These are phyloP conservation scores for Leptogaster cylindrica DNA, from an alignment of 2,888 invertebrate genomes.

Conservation along the genomic window DNA sequence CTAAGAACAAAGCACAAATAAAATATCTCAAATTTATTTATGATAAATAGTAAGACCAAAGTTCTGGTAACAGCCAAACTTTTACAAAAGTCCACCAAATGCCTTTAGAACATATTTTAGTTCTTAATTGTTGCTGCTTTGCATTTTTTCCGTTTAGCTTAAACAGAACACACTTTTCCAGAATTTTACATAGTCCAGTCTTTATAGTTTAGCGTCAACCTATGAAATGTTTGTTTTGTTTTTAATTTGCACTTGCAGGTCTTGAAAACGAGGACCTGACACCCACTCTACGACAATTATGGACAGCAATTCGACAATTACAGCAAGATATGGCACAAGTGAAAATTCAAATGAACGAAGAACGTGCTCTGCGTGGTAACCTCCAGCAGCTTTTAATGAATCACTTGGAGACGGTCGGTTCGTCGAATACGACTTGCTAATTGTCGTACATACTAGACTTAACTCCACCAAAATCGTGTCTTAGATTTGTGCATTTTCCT, in stretches of 20 bases:
- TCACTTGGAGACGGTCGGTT: constrained; percentile 56
- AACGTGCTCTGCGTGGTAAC: constrained; percentile 59
- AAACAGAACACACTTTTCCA: not conserved
- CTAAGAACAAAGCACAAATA: no score
- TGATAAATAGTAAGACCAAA: no score
- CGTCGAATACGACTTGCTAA: constrained; percentile 53
- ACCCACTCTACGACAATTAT: constrained; percentile 60
- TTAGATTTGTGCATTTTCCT: constrained; percentile 22
- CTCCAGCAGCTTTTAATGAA: constrained; percentile 61
- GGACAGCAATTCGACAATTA: constrained; percentile 61
- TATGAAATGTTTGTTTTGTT: constrained; percentile 38
- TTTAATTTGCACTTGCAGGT: constrained; percentile 52
- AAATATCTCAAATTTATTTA: no score
- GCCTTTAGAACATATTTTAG: no score
- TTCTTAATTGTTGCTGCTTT: not conserved
- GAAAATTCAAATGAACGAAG: constrained; percentile 61
- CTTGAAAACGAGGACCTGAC: constrained; percentile 62
- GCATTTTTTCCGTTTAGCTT: not conserved
- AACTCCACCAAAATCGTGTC: constrained; percentile 18
- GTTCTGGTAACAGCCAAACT: no score
- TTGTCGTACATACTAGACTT: not conserved
- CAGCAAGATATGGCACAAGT: constrained; percentile 62
- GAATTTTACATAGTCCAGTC: no score
- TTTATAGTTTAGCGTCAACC: no score
- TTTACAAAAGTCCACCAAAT: no score